Base-by-base conservation (phyloP, 2,113 vertebrate genomes). In the Scartelaos histophorus region DNA sequence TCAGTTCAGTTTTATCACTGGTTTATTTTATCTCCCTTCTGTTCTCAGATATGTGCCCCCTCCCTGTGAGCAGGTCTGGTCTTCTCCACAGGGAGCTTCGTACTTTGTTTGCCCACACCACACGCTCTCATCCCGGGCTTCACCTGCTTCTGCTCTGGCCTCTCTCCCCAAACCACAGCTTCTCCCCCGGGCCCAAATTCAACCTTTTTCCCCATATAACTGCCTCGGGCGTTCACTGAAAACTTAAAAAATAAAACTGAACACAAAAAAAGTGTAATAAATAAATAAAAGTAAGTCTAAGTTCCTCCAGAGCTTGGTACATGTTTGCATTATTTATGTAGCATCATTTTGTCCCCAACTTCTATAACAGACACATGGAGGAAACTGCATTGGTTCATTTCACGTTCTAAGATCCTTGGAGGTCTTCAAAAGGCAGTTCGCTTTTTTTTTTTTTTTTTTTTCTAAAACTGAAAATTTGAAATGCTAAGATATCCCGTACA, bases 271-370 rank as follows among this genome's bases (percentile, higher is more conserved):
- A 29, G 29, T 29, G 29, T 29, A 29, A 29, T 29, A 29, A 29
- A 29, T 29, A 29, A 29, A 29, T 29, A 29, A 29, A 29, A 29
- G 29, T 29, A 15, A 35, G 5, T 62, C 60, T 12, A 22, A 64
- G 34, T 64, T 64, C 29, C 61, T n/a, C 16, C 34, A 64, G 61
- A 64, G 61, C 43, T 38, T 16, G 19, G 16, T 34, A 11, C 61
- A 35, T 16, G 17, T 64, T 21, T 64, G 25, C 61, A 64, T 64
- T 64, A 64, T 64, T 64, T 64, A 64, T 38, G 61, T 58, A 5
- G 56, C 51, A 21, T 58, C 5, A 6, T 22, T 58, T 38, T 64
- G 34, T 11, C 17, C 16, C 61, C 34, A 38, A 34, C 16, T 34
- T 64, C 29, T 19, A 15, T 17, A 64, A 34, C n/a, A n/a, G 29